Base-by-base conservation (phyloP, 1,140 invertebrate genomes). In the Thaumatotibia leucotreta region DNA sequence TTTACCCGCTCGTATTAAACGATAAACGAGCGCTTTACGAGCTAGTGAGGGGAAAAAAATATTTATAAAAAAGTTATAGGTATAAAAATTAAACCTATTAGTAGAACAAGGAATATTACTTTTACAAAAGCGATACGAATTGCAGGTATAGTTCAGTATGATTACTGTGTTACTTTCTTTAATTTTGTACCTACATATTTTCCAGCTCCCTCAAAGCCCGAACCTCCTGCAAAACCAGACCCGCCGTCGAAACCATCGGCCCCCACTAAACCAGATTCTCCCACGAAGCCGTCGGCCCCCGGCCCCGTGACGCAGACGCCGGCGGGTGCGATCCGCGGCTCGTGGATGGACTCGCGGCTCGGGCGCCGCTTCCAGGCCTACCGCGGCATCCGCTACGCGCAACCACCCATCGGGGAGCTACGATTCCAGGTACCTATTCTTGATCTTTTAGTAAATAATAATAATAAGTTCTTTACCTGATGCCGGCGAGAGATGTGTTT, bases 351-450 rank as follows among this genome's bases (percentile, higher is more conserved):
- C 69, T 75, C 86, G 1, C 66, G 88, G 1, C 77, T 77, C 4
- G 84, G 82, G 1, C 73, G 81, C 4, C 67, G 35, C 23, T 80
- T 94, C 70, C 92, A 92, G 74, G 79, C 93, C 0, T 94, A 93
- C 76, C 89, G 93, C 0, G 93, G 93, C 4, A 86, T 94, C 0
- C 85, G 91, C 66, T 95, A 94, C 72, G 93, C 91, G 0, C 88
- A 94, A 70, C 83, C 94, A 2, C 93, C 94, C 0, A 77, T 92
- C 0, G 93, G 92, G 6, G 82, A 92, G 20, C 77, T 91, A 2
- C 82, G 93, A 66, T 95, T 95, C 71, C 77, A 94, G 91, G 93
- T 94, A n/a, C n/a, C n/a, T n/a, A n/a, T n/a, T n/a, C n/a, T n/a
- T n/a, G n/a, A n/a, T n/a, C n/a, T n/a, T n/a, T n/a, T n/a, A n/a